These are phyloP conservation scores for Ernsta delagoae DNA, from an alignment of 2,888 invertebrate species.

Conservation along the genomic window DNA sequence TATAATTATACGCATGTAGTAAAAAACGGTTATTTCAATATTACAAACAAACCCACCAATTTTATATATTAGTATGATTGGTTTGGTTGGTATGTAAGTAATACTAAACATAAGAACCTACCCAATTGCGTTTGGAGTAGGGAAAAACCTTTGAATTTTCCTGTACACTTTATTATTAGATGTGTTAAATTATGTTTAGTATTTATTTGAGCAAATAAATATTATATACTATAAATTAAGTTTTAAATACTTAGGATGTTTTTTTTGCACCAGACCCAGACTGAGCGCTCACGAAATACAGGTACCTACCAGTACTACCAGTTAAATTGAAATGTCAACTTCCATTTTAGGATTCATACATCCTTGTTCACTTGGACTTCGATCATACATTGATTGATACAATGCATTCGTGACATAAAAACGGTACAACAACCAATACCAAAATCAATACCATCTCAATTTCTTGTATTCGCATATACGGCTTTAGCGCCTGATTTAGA, in stretches of 20 bases:
- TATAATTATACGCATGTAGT: too few species aligned
- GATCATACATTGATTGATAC: neutral
- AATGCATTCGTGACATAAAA: neutral
- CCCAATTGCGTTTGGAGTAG: too few species aligned
- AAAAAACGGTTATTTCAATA: too few species aligned
- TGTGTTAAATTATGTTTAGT: neutral
- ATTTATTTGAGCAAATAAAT: neutral
- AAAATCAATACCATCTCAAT: neutral
- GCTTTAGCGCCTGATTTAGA: neutral
- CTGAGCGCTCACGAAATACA: neutral
- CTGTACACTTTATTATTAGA: too few species aligned
- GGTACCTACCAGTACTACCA: neutral
- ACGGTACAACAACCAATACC: neutral
- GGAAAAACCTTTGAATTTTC: too few species aligned
- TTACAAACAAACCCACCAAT: too few species aligned
- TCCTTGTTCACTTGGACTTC: neutral
- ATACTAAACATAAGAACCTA: too few species aligned
- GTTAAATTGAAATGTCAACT: slow-evolving; percentile 5
- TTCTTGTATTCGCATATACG: neutral
- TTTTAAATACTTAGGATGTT: neutral
- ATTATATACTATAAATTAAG: too few species aligned
- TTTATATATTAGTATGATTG: too few species aligned
- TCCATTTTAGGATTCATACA: neutral
- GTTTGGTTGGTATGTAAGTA: too few species aligned
- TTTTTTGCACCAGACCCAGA: neutral